Evolutionary conservation across 2,797 vertebrate species (phyloP), one percentile per base, ranked within the genome.

Genomic region (Melanotaenia nigrans): DNA sequence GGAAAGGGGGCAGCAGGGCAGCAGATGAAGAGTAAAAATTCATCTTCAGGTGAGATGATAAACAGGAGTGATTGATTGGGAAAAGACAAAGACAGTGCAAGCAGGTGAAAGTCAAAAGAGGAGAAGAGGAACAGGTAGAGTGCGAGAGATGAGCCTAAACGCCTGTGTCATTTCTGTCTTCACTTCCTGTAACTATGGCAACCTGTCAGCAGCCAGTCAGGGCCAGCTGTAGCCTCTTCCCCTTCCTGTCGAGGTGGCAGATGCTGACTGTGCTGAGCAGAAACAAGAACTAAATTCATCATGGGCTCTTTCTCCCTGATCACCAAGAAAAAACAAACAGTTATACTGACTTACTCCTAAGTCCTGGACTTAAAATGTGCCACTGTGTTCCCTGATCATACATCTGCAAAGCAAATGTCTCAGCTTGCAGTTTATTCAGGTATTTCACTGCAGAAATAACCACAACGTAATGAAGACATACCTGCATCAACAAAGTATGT

Each of bases 181-280:
- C 92, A 92, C 92, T 93, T 94, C 92, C 92, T 91, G 93, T 94
- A 93, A 91, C 93, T 93, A 94, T 94, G 90, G 93, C 87, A 94
- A 94, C 93, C 76, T 91, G 91, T 93, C 92, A 93, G 90, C 89
- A 91, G 89, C 92, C 88, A 93, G 90, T 92, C 87, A 88, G 88
- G 85, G 87, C 88, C 90, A 90, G 91, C 90, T 87, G 89, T 90
- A 90, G 89, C 90, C 92, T 92, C 93, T 93, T 94, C 92, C 92
- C 89, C 90, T 93, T 92, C 91, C 92, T 92, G 92, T 90, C 63
- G 90, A 92, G 90, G 90, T 87, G 87, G 89, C 85, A 91, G 87
- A 90, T 87, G 68, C 88, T 49, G 87, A 86, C 87, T 70, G 84
- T 85, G 85, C 79, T 30, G 51, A 73, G 79, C 79, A 85, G 61